Evolutionary conservation across 2,888 invertebrate genomes (phyloP), one percentile per base, ranked within the genome.

Genomic region (Leucania comma): DNA sequence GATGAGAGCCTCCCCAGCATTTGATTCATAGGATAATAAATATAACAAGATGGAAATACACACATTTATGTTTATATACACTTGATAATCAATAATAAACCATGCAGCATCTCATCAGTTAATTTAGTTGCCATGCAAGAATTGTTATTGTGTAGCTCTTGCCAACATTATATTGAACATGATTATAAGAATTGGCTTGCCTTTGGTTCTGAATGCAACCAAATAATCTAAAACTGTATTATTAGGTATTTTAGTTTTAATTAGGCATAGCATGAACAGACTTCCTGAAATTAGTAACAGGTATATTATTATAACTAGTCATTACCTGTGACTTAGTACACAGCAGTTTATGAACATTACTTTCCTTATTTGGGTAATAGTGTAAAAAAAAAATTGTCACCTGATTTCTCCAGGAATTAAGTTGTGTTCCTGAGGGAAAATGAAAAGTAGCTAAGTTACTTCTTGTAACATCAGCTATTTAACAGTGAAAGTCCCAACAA

Each of bases 111-210:
- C 22, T 6, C 22, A 71, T 24, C n/a, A 51, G 17, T 9, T 29
- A 29, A 29, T 32, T 6, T 53, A 42, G 51, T 61, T 51, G 24
- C 62, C 10, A 53, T 46, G 3, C 20, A 35, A 22, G 1, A 22
- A 26, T n/a, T 72, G 42, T 42, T 58, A 32, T 46, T 70, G 26
- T 46, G 1, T 35, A 17, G 24, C 22, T 20, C 14, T 68, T 68
- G 3, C 12, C 10, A 72, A 42, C 60, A 72, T 20, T 42, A 59
- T n/a, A 12, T 5, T 48, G 0, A 22, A 51, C 9, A 46, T 29
- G 17, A 46, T 42, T 64, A 42, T 56, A 20, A 68, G 46, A 61
- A 59, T 42, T 59, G 38, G 9, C 12, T 51, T 12, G 14, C 48
- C 20, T 24, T 38, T 0, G 1, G 8, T 35, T 54, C 8, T 38